Percentiles rank a stretch among this genome's conserved stretches.
Evolutionary conservation across 1,140 invertebrate genomes (phyloP).

Genomic region (Drosophila simulans): DNA sequence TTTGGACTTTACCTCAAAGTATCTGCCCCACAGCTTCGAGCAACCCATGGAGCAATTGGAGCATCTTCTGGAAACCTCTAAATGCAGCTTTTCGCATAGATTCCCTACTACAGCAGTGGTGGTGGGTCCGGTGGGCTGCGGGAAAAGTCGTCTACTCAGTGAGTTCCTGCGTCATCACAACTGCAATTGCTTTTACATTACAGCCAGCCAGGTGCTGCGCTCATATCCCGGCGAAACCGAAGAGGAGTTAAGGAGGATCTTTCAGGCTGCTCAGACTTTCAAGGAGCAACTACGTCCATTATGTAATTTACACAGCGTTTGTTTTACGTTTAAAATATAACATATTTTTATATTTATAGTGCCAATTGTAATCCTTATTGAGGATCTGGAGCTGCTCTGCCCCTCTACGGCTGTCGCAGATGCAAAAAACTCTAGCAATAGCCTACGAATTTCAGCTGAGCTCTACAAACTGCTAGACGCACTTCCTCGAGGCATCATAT

Average conservation of each 20-base stretch:
- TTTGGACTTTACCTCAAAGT: conserved; percentile 16
- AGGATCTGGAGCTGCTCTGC: conserved; percentile 83
- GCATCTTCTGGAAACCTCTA: conserved; percentile 38
- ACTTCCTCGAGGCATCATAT: conserved; percentile 70
- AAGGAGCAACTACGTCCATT: conserved; percentile 42
- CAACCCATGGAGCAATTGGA: conserved; percentile 35
- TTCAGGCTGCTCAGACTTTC: conserved; percentile 78
- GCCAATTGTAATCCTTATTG: conserved; percentile 76
- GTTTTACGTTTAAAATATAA: not conserved
- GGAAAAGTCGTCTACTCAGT: conserved; percentile 61
- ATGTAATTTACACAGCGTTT: conserved; percentile 10
- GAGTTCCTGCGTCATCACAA: conserved; percentile 49
- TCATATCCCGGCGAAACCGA: conserved; percentile 85
- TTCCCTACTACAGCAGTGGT: conserved; percentile 61
- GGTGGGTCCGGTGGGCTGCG: conserved; percentile 63
- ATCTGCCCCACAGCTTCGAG: conserved; percentile 45
- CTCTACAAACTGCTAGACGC: conserved; percentile 83
- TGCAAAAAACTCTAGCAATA: conserved; percentile 52
- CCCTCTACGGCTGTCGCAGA: conserved; percentile 45
- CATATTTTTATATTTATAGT: conserved; percentile 1
- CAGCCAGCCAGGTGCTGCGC: conserved; percentile 58
- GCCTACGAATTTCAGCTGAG: conserved; percentile 71
- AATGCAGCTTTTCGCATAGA: not conserved
- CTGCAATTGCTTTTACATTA: conserved; percentile 68
- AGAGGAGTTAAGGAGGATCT: conserved; percentile 76